phyloP scores from a whole-genome alignment of 2,888 invertebrate species.

The Cacoxenus indagator region DNA sequence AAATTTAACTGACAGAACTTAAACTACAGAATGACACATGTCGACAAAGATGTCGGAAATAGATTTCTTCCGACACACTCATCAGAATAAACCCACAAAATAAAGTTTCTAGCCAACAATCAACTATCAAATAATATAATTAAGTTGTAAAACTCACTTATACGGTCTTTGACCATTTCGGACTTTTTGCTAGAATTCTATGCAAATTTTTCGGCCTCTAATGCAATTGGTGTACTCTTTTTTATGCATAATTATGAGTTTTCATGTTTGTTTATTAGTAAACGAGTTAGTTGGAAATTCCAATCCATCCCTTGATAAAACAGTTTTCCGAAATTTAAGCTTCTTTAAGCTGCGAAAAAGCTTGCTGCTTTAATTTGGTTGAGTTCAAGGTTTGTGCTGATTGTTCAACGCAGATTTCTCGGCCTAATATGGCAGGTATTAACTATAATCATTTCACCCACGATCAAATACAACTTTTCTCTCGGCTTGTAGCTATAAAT shows the following conservation, averaged over 20 bases:
- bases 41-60: constrained; percentile 58
- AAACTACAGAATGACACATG: constrained; percentile 67
- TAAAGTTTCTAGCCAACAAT: constrained; percentile 8
- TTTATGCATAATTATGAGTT: constrained; percentile 53
- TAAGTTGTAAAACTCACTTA: constrained; percentile 21
- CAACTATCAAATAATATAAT: constrained; percentile 17
- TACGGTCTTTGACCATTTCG: background rate
- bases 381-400: too few species aligned
- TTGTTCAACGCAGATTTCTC: too few species aligned
- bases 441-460: constrained; percentile 3
- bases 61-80: background rate
- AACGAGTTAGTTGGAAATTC: background rate
- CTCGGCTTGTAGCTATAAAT: background rate
- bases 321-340: too few species aligned
- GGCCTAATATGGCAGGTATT: constrained; percentile 19
- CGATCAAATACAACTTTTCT: background rate
- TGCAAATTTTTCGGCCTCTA: constrained; percentile 45
- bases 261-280: constrained; percentile 9
- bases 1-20: constrained; percentile 21
- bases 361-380: background rate
- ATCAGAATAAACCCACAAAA: background rate
- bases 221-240: constrained; percentile 61
- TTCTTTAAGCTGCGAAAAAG: background rate
- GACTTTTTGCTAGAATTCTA: constrained; percentile 37
- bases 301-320: background rate